Evolutionary conservation across 2,888 invertebrate species (phyloP), one percentile per base, ranked within the genome.

Genomic region (Spicauda simplicius): DNA sequence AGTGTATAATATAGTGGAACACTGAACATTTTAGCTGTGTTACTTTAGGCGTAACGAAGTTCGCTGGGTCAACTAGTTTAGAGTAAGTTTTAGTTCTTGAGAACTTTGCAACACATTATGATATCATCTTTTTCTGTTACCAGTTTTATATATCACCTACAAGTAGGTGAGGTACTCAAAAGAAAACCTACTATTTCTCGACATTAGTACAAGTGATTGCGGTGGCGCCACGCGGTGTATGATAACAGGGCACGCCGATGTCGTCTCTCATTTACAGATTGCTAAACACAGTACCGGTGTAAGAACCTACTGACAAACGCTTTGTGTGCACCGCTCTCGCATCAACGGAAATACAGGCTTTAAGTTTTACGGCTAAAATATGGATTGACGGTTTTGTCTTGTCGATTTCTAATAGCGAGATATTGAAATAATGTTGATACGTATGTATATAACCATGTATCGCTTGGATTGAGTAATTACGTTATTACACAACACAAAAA

Each of bases 231-330:
- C 25, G 54, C 63, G 56, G 63, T 48, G 48, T 57, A 0, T 57
- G 56, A 64, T 64, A 52, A 64, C 57, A 64, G 64, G 57, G 50
- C 50, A 37, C 33, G 7, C 25, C 56, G 33, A 64, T 57, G 64
- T 64, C 64, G 64, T 50, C 64, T 57, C 57, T 64, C 50, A 52
- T 64, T 64, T 37, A 52, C 56, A 11, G 57, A 64, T 57, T 64
- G 50, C 64, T 57, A 64, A 64, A 37, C 56, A 37, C 56, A 19
- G 30, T 45, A 20, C 50, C 37, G 56, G 19, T 45, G 18, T 11
- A n/a, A n/a, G 50, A 1, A 50, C 50, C 18, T 50, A 16, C 59
- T 50, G 30, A 33, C 30, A 48, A 12, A 45, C 4, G 54, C 64
- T 64, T 64, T 64, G 64, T 57, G 37, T 30, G 12, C 19, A 37